Evolutionary conservation across 2,113 vertebrate species (phyloP).

Genomic region (Xiphophorus hellerii): DNA sequence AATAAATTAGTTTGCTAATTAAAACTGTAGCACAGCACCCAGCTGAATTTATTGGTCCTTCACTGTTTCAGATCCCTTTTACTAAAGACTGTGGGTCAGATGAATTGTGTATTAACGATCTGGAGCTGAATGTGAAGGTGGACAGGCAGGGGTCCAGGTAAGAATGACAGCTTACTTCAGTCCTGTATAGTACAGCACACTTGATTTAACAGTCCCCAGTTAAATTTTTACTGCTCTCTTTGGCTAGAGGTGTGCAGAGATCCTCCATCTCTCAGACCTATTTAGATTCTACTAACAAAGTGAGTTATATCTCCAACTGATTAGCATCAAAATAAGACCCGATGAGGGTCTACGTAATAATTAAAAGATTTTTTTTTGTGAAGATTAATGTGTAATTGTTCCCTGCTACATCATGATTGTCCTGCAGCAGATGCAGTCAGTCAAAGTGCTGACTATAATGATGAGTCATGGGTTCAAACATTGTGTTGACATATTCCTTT

Average conservation of each 20-base stretch:
- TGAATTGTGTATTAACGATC: constrained; percentile 86
- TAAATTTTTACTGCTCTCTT: too few species aligned
- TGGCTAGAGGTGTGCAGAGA: too few species aligned
- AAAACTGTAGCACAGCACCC: too few species aligned
- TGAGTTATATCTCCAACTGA: neutral
- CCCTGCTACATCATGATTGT: neutral
- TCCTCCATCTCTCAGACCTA: too few species aligned
- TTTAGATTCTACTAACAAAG: too few species aligned
- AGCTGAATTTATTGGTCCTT: constrained; percentile 7
- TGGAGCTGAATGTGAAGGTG: constrained; percentile 82
- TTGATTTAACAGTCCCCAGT: neutral
- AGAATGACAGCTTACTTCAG: constrained; percentile 1
- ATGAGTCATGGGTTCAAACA: constrained; percentile 7
- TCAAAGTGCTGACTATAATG: neutral
- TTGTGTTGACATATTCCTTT: neutral
- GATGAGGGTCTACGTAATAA: neutral
- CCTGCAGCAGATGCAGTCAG: neutral
- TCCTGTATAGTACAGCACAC: neutral
- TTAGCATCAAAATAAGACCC: neutral
- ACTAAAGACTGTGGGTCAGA: constrained; percentile 91
- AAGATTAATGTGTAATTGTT: neutral
- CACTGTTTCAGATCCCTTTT: constrained; percentile 84
- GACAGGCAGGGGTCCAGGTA: constrained; percentile 75
- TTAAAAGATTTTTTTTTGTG: neutral
- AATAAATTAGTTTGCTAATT: neutral